Conservation (phyloP, 2,888 invertebrate species). For the Nephrotoma appendiculata region DNA sequence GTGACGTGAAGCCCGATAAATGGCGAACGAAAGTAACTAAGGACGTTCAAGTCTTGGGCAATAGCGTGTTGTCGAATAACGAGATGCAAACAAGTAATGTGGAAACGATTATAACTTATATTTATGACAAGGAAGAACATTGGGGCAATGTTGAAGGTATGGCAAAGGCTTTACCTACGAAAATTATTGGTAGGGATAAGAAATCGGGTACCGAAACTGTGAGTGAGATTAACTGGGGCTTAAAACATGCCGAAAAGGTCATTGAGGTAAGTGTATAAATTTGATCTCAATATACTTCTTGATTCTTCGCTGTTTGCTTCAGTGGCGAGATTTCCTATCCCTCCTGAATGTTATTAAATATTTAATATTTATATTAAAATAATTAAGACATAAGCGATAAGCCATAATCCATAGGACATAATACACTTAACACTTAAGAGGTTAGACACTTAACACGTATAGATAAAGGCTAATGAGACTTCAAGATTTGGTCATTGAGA, state of each 20-base stretch:
- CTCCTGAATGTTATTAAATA: too few relatives aligned
- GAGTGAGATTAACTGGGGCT: constrained; percentile 57
- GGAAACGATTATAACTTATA: constrained; percentile 59
- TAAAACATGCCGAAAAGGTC: constrained; percentile 36
- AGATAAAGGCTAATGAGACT: too few relatives aligned
- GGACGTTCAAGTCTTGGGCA: constrained; percentile 39
- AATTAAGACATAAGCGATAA: too few relatives aligned
- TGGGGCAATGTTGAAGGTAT: constrained; percentile 63
- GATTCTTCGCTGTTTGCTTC: neutral
- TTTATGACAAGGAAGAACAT: constrained; percentile 51
- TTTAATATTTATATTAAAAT: too few relatives aligned
- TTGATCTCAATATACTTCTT: neutral
- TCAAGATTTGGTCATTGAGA: too few relatives aligned
- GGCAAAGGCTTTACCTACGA: constrained; percentile 28
- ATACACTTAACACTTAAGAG: too few relatives aligned
- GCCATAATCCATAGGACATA: too few relatives aligned
- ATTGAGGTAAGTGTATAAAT: constrained; percentile 30
- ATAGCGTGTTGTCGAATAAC: constrained; percentile 35
- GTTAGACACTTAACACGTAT: too few relatives aligned
- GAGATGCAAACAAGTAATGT: constrained; percentile 44
- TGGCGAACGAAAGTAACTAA: constrained; percentile 37
- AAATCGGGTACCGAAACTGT: constrained; percentile 20
- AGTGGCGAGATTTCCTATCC: too few relatives aligned
- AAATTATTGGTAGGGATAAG: constrained; percentile 21
- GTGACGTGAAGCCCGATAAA: constrained; percentile 44